Base-by-base conservation (phyloP, 2,888 invertebrate genomes). In the Phasia obesa region DNA sequence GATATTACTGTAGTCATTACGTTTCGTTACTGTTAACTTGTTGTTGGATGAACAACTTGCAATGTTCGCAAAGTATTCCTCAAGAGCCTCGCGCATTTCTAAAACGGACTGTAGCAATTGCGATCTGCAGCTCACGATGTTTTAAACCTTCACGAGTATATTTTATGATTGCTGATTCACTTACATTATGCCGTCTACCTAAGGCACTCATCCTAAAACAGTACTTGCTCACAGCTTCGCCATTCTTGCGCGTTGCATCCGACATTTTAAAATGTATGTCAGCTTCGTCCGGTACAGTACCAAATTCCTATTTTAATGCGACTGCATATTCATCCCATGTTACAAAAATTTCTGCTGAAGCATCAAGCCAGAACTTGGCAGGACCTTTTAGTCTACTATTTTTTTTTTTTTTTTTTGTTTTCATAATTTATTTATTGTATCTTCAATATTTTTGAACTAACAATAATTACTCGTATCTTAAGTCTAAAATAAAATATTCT, bases 121-220 rank as follows among this genome's bases (percentile, higher is more conserved):
- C 65, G 2, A 6, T 19, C 38, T 67, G 75, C 13, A 67, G 23
- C 4, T 69, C 76, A 6, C 42, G 51, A 35, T 76, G 25, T 44
- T n/a, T 55, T 23, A 70, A 19, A 6, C n/a, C n/a, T n/a, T n/a
- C n/a, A n/a, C n/a, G n/a, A n/a, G n/a, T n/a, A n/a, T n/a, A n/a
- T n/a, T n/a, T n/a, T n/a, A n/a, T n/a, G n/a, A n/a, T n/a, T n/a
- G n/a, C n/a, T n/a, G n/a, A n/a, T n/a, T n/a, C n/a, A n/a, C n/a
- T n/a, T n/a, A n/a, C n/a, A n/a, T n/a, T n/a, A n/a, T n/a, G n/a
- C n/a, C n/a, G n/a, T n/a, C n/a, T 21, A 23, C 35, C 77, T 11
- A 81, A 15, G 7, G 77, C 65, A 60, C 65, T 35, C 31, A 84
- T 47, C 17, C 84, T 31, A 51, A 84, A 84, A n/a, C n/a, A n/a